Evolutionary conservation across 2,113 vertebrate species (phyloP), one percentile per base, ranked within the genome.

Genomic region (Rhinolophus sinicus): DNA sequence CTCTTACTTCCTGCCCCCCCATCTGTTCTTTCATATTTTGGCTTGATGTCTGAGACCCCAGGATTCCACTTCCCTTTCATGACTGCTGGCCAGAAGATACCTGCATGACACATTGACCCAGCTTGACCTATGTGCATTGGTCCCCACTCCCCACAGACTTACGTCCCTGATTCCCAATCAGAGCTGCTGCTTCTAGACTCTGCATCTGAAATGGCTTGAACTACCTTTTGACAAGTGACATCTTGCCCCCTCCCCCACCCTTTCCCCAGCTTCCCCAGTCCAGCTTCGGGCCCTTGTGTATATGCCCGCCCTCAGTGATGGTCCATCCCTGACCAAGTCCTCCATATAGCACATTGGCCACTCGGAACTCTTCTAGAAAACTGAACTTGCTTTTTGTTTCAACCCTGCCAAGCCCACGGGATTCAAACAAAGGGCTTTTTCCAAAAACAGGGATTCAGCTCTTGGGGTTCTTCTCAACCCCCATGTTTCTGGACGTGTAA

Each of bases 41-140:
- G 30, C 72, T 28, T 65, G 21, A 52, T 4, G 13, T 89, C 40
- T 75, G 56, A 75, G 58, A 56, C 33, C 38, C 18, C 30, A n/a
- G 70, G 7, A 47, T 62, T 67, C 30, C 19, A 50, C 24, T 35
- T 80, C 67, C 54, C 47, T 86, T 52, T 35, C 8, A 9, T 58
- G 40, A 67, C 19, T 14, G 30, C n/a, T 58, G 33, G 26, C 70
- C 3, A 8, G 28, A 64, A 28, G 72, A 67, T 13, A 70, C 62
- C 56, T 21, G 6, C 22, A 1, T 16, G 28, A 47, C 33, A 78
- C 40, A 2, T 1, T 6, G 28, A 78, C 50, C 76, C 22, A 50
- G 56, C 40, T 33, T 3, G 8, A 14, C 35, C n/a, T 28, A 8
- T 0, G 0, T 15, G 2, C 2, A 0, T 13, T 26, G 12, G 24